These are phyloP conservation scores for Gadopsis bispinosus DNA, from an alignment of 2,797 vertebrate genomes.

Conservation along the genomic window DNA sequence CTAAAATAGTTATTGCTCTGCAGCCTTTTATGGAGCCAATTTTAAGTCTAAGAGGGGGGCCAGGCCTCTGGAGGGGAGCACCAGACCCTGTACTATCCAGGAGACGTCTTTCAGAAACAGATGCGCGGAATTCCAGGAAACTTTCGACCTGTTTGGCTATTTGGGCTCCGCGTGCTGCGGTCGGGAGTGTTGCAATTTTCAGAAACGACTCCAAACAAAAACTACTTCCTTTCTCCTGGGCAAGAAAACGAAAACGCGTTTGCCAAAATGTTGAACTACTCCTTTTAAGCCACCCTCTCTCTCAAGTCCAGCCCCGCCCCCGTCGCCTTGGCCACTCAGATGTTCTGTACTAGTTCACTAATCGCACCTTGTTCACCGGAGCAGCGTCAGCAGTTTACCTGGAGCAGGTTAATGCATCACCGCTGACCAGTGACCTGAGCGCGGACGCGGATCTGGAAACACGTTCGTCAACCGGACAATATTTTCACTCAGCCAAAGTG, in stretches of 20 bases:
- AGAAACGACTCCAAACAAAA: neutral
- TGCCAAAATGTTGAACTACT: neutral
- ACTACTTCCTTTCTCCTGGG: neutral
- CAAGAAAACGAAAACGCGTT: no score
- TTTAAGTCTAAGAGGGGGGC: no score
- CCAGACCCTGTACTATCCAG: neutral
- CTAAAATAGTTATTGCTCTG: neutral
- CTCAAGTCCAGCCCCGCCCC: neutral
- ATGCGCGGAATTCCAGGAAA: neutral
- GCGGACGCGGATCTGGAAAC: neutral
- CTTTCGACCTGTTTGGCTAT: neutral
- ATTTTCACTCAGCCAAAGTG: accelerated
- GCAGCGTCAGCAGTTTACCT: neutral
- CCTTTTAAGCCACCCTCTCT: neutral
- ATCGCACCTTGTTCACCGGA: no score
- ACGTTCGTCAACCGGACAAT: accelerated
- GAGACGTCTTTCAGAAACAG: neutral
- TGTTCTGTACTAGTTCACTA: neutral
- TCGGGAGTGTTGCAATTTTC: neutral
- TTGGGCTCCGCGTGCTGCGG: neutral
- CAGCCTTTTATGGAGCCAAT: neutral
- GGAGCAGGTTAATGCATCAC: constrained; percentile 5
- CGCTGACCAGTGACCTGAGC: no score
- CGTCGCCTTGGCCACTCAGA: neutral
- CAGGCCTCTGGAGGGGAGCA: neutral